Evolutionary conservation across 2,113 vertebrate genomes (phyloP).

Genomic region (Heterocephalus glaber): DNA sequence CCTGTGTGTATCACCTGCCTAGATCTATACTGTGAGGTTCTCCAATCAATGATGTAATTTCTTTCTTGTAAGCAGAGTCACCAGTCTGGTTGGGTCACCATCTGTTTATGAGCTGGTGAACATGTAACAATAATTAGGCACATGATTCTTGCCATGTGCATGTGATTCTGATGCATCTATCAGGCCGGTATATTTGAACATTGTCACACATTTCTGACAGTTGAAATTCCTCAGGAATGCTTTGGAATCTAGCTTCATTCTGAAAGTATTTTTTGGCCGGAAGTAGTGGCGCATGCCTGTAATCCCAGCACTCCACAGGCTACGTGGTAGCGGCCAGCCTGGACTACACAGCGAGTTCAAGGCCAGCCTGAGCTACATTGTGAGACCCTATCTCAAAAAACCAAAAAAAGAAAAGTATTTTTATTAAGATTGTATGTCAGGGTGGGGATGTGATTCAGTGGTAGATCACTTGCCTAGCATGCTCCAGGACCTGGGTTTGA

Average conservation of each 20-base stretch:
- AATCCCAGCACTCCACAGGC: no score
- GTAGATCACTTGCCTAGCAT: not conserved
- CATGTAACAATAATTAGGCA: slow-evolving; percentile 53
- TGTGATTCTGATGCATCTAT: slow-evolving; percentile 51
- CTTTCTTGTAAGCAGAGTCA: slow-evolving; percentile 45
- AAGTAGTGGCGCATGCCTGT: no score
- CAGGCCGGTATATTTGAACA: not conserved
- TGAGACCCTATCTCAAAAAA: no score
- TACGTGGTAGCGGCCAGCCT: no score
- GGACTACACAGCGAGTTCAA: no score
- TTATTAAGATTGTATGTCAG: not conserved
- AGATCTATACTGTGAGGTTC: not conserved
- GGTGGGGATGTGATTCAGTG: not conserved
- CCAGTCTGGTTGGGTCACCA: not conserved
- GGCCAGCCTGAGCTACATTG: no score
- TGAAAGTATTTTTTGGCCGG: slow-evolving; percentile 40
- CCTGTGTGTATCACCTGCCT: slow-evolving; percentile 39
- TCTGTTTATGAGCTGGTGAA: slow-evolving; percentile 65
- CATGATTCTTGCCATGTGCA: slow-evolving; percentile 24
- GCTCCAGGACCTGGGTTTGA: not conserved
- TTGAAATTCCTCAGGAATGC: slow-evolving; percentile 58
- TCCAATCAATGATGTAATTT: slow-evolving; percentile 28
- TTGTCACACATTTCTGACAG: slow-evolving; percentile 38
- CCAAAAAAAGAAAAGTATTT: not conserved
- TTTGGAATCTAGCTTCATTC: slow-evolving; percentile 51